These are phyloP conservation scores for Diplodus puntazzo DNA, from an alignment of 2,797 vertebrate species.

Conservation along the genomic window DNA sequence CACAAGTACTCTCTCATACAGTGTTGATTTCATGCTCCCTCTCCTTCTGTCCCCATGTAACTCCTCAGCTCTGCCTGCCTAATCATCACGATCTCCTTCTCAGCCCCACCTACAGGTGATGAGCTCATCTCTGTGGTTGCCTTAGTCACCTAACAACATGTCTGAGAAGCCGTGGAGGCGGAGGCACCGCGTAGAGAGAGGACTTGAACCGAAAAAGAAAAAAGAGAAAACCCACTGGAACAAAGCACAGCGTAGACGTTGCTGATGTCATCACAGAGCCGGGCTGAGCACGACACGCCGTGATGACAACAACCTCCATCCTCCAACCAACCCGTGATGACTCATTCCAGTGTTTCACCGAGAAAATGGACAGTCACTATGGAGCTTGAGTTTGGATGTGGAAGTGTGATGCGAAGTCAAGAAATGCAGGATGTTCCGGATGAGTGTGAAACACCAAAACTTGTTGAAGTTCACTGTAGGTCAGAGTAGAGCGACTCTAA, in stretches of 20 bases:
- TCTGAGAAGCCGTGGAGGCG: conserved; percentile 38
- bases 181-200: conserved; percentile 36
- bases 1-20: conserved; percentile 27
- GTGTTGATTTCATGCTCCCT: conserved; percentile 38
- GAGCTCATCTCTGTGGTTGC: conserved; percentile 77
- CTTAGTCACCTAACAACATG: conserved; percentile 78
- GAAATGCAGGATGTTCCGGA: conserved; percentile 31
- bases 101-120: conserved; percentile 77
- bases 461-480: background rate
- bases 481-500: conserved; percentile 8
- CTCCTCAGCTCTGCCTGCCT: conserved; percentile 34
- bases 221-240: conserved; percentile 36
- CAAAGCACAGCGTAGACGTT: conserved; percentile 50
- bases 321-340: conserved; percentile 61
- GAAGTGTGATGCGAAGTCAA: conserved; percentile 29
- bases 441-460: conserved; percentile 16
- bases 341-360: conserved; percentile 61
- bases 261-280: conserved; percentile 68
- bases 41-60: conserved; percentile 40
- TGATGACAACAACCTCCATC: conserved; percentile 68
- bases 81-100: conserved; percentile 54
- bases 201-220: conserved; percentile 46
- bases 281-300: conserved; percentile 52
- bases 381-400: conserved; percentile 35
- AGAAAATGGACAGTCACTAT: conserved; percentile 53